phyloP scores from a whole-genome alignment of 2,113 vertebrate genomes.

The Tetraodon nigroviridis region DNA sequence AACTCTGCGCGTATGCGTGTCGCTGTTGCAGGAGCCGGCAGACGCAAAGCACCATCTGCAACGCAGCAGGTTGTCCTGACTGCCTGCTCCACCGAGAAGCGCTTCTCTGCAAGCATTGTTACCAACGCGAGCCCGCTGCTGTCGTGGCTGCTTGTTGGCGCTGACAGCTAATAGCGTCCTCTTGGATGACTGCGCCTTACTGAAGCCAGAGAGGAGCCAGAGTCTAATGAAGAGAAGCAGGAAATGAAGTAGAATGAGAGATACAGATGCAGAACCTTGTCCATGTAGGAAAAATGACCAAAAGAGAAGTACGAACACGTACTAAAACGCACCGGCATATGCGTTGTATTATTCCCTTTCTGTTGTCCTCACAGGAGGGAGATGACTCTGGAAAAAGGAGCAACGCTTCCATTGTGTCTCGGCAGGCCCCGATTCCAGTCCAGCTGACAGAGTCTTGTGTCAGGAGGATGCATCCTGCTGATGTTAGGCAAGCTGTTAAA shows the following conservation, averaged over 20 bases:
- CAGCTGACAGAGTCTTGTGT: constrained; percentile 69
- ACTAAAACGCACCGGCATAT: constrained; percentile 30
- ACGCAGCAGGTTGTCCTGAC: constrained; percentile 60
- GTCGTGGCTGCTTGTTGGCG: constrained; percentile 46
- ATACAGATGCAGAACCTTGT: constrained; percentile 25
- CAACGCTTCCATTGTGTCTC: constrained; percentile 57
- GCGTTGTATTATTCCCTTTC: constrained; percentile 46
- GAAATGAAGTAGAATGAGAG: constrained; percentile 36
- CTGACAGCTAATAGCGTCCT: constrained; percentile 69
- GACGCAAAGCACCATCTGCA: constrained; percentile 68
- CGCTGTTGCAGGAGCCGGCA: constrained; percentile 54
- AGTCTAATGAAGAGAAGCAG: constrained; percentile 53
- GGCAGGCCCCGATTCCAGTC: constrained; percentile 53
- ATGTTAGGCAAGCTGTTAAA: constrained; percentile 61
- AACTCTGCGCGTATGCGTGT: constrained; percentile 41
- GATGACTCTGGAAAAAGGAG: constrained; percentile 41
- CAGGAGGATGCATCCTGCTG: constrained; percentile 71
- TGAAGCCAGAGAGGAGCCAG: constrained; percentile 48
- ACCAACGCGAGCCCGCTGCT: constrained; percentile 45
- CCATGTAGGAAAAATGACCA: constrained; percentile 37
- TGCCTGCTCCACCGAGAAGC: constrained; percentile 44
- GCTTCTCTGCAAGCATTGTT: constrained; percentile 54
- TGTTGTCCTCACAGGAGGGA: constrained; percentile 42
- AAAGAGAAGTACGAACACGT: constrained; percentile 26
- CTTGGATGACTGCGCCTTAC: constrained; percentile 54